phyloP scores from a whole-genome alignment of 2,797 vertebrate genomes.

The Fundulus diaphanus region DNA sequence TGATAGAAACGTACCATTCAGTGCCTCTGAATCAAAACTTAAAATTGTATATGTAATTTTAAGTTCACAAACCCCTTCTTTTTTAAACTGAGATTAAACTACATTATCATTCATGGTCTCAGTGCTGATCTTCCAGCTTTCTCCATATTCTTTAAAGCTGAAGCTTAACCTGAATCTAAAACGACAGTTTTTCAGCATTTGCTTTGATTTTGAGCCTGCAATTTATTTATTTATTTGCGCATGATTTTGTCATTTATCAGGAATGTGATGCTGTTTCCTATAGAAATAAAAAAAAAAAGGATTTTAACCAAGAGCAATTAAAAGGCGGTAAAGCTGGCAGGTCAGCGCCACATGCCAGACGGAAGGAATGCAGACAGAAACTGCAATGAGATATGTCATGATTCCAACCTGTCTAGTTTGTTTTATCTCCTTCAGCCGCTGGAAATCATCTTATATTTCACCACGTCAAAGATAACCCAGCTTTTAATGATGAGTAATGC shows the following conservation, averaged over 20 bases:
- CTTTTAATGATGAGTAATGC: slow-evolving; percentile 10
- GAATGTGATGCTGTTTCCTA: not conserved
- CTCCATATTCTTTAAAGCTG: not conserved
- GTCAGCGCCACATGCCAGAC: not conserved
- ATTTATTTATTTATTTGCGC: not conserved
- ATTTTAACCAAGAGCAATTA: not conserved
- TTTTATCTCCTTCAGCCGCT: slow-evolving; percentile 13
- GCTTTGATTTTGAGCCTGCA: not conserved
- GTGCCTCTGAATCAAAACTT: too few relatives aligned
- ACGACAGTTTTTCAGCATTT: not conserved
- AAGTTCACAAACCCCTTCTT: not conserved
- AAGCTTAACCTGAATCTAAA: not conserved
- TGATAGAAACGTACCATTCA: too few relatives aligned
- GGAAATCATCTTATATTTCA: slow-evolving; percentile 8
- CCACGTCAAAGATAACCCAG: not conserved
- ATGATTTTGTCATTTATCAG: not conserved
- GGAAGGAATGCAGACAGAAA: slow-evolving; percentile 4
- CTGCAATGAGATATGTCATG: slow-evolving; percentile 12
- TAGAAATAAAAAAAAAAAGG: not conserved
- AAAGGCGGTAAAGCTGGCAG: not conserved
- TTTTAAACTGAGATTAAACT: not conserved
- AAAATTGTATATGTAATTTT: too few relatives aligned
- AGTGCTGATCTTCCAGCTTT: not conserved
- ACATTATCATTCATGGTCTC: not conserved
- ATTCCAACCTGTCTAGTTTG: not conserved